Evolutionary conservation across 2,113 vertebrate species (phyloP).

Genomic region (Nesoenas mayeri): DNA sequence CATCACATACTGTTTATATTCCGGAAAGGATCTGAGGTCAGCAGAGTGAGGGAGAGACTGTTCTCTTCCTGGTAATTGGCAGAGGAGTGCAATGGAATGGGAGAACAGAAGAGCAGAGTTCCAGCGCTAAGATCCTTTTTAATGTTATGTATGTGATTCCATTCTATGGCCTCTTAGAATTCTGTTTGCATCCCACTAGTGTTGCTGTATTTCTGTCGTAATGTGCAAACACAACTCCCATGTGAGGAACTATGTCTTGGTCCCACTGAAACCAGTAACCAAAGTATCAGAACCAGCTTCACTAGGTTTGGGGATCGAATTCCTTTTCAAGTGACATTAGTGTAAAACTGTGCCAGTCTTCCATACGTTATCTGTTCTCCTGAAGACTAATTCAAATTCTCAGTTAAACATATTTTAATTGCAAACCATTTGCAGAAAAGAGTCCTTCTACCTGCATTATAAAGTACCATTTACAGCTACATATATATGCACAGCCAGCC

Average conservation of each 20-base stretch:
- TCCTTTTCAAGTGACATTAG: neutral
- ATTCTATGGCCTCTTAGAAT: neutral
- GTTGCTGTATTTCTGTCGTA: neutral
- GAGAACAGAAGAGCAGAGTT: neutral
- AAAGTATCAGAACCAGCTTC: neutral
- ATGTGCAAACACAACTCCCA: neutral
- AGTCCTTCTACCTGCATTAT: neutral
- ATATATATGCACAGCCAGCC: neutral
- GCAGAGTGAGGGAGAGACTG: neutral
- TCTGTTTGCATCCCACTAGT: neutral
- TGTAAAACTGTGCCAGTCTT: neutral
- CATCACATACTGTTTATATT: conserved; percentile 44
- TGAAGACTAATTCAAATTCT: neutral
- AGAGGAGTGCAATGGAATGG: neutral
- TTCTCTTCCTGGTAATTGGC: neutral
- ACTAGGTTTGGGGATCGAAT: neutral
- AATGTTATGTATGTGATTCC: neutral
- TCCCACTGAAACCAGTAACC: neutral
- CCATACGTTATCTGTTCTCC: neutral
- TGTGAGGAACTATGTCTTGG: neutral
- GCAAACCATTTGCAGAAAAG: neutral
- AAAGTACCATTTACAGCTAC: neutral
- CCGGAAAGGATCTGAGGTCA: conserved; percentile 37
- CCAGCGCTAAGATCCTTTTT: neutral
- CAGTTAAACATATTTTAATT: neutral